Evolutionary conservation across 2,888 invertebrate genomes (phyloP), one percentile per base, ranked within the genome.

Genomic region (Zhuqinia jingwanae): DNA sequence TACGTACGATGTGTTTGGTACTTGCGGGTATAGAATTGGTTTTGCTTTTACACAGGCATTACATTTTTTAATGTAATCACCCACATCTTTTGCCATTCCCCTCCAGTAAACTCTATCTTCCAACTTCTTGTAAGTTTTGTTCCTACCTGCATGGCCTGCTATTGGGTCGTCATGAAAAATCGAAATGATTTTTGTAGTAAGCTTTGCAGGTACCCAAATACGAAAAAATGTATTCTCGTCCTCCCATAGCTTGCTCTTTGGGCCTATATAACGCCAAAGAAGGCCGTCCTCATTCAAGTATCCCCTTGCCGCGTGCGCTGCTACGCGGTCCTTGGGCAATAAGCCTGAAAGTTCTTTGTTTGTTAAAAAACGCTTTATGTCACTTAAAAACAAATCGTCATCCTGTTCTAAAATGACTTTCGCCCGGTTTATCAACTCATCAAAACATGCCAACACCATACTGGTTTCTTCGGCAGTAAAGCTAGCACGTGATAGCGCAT

Each of bases 401-500:
- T 87, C 83, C 13, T 83, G 76, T 30, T 87, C 84, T 70, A 81
- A 50, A 1, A 76, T 80, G 20, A 76, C 30, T 53, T 15, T n/a
- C 56, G 47, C 11, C 68, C 87, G 2, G 83, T 78, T 25, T 75
- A 87, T 30, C 27, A 2, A n/a, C 6, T n/a, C 53, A 2, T 11
- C 53, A n/a, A n/a, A 3, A n/a, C n/a, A n/a, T 1, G 15, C 53
- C 53, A 53, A 53, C n/a, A 53, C 15, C n/a, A 15, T n/a, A 2
- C 17, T 6, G 2, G n/a, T 53, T 17, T 11, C 15, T 17, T 53
- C 36, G 3, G 3, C 36, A 3, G 36, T 36, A 36, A 36, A 36
- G 8, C 8, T 36, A 3, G 45, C 60, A 22, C 77, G 2, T 15
- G 30, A 30, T 2, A 93, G 87, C 0, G 91, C 90, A 87, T 93